These are phyloP conservation scores for Poeciliopsis infans DNA, from an alignment of 2,797 vertebrate species.

Conservation along the genomic window DNA sequence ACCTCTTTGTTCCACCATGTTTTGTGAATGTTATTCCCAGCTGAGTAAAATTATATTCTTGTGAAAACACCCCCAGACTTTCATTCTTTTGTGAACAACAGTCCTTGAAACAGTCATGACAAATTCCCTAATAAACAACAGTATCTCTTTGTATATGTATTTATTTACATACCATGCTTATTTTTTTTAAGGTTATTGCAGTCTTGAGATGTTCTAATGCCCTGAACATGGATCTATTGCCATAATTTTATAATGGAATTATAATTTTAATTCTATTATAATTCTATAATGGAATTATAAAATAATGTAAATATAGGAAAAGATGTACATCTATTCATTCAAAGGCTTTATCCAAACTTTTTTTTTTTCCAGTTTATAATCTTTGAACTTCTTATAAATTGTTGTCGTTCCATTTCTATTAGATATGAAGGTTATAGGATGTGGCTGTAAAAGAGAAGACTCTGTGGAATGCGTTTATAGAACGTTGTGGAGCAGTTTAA, in stretches of 20 bases:
- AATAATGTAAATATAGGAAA: conserved; percentile 1
- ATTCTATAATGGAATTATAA: not conserved
- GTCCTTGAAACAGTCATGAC: not conserved
- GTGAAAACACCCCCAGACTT: conserved; percentile 2
- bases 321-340: not conserved
- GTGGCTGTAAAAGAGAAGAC: not conserved
- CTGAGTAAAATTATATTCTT: conserved; percentile 1
- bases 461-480: not conserved
- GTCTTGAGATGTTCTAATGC: not conserved
- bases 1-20: conserved; percentile 9
- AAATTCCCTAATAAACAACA: conserved; percentile 43
- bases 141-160: conserved; percentile 1
- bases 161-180: conserved; percentile 18
- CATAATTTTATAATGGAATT: not conserved
- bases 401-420: not conserved
- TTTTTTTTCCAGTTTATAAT: conserved; percentile 7
- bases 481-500: not conserved
- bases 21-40: conserved; percentile 8
- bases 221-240: conserved; percentile 1
- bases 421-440: not conserved
- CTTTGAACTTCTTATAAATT: conserved; percentile 1
- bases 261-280: too few relatives aligned
- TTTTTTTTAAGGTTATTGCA: not conserved
- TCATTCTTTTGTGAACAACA: conserved; percentile 4
- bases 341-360: not conserved